Conservation (phyloP, 2,888 invertebrate species). For the Cheilosia grossa region DNA sequence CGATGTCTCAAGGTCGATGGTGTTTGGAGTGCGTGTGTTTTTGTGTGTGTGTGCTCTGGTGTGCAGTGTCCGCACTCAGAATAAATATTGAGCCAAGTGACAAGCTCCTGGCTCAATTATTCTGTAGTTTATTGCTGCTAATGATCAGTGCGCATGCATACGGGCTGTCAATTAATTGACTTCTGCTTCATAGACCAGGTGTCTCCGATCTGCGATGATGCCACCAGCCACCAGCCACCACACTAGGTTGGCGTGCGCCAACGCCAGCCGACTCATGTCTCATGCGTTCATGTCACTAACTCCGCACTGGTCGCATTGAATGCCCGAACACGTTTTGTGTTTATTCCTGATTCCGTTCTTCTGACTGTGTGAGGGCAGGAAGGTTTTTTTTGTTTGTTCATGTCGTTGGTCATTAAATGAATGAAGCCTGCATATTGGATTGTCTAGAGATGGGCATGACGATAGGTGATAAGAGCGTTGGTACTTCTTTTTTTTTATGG, state of each 20-base stretch:
- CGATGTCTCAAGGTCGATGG: constrained; percentile 68
- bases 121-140: constrained; percentile 71
- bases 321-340: constrained; percentile 60
- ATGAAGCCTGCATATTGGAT: neutral
- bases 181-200: constrained; percentile 74
- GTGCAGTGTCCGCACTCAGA: constrained; percentile 39
- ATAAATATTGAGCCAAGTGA: constrained; percentile 69
- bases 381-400: neutral
- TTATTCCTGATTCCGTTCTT: no score
- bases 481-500: neutral
- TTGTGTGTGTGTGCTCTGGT: constrained; percentile 17
- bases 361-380: neutral
- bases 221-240: constrained; percentile 49
- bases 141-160: constrained; percentile 73
- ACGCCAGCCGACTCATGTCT: constrained; percentile 1
- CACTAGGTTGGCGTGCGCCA: constrained; percentile 65
- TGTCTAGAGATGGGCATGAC: neutral
- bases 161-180: constrained; percentile 74
- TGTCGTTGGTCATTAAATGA: constrained; percentile 7
- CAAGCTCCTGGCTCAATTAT: constrained; percentile 73
- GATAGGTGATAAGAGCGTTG: neutral
- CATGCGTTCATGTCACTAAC: constrained; percentile 18
- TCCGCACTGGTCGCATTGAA: constrained; percentile 36
- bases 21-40: constrained; percentile 13
- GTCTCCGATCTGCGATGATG: constrained; percentile 38